Conservation (phyloP, 2,888 invertebrate species). For the Platerodrilus igneus region DNA sequence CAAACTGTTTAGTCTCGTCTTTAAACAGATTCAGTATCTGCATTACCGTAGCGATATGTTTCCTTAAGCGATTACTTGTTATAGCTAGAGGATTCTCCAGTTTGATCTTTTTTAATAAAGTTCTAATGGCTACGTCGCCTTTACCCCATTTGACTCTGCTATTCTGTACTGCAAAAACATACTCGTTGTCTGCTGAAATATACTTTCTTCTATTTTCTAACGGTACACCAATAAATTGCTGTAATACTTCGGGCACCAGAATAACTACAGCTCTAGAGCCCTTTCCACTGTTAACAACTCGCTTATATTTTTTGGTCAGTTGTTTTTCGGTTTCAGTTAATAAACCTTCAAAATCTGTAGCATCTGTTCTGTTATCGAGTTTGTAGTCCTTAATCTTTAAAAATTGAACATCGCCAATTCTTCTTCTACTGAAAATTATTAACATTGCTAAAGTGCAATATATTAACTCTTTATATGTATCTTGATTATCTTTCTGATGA, state of each 20-base stretch:
- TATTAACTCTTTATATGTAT: conserved; percentile 26
- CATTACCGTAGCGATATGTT: conserved; percentile 13
- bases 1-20: conserved; percentile 15
- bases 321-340: conserved; percentile 19
- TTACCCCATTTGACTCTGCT: conserved; percentile 17
- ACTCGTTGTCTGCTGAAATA: conserved; percentile 16
- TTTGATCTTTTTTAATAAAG: conserved; percentile 13
- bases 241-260: conserved; percentile 13
- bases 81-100: conserved; percentile 8
- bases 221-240: conserved; percentile 12
- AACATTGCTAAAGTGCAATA: conserved; percentile 20
- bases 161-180: conserved; percentile 15
- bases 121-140: conserved; percentile 17
- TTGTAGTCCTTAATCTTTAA: conserved; percentile 15
- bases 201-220: conserved; percentile 14
- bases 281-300: conserved; percentile 18
- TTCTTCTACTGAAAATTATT: conserved; percentile 20
- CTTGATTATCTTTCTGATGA: conserved; percentile 16
- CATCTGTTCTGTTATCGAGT: conserved; percentile 8
- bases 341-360: conserved; percentile 13
- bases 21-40: conserved; percentile 11
- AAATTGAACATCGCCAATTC: conserved; percentile 22
- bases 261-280: conserved; percentile 19
- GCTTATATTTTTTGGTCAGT: conserved; percentile 11
- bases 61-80: conserved; percentile 15